Percentiles rank a stretch among this genome's conserved stretches.
Conservation (phyloP, 2,113 vertebrate species). For the Noctilio leporinus region DNA sequence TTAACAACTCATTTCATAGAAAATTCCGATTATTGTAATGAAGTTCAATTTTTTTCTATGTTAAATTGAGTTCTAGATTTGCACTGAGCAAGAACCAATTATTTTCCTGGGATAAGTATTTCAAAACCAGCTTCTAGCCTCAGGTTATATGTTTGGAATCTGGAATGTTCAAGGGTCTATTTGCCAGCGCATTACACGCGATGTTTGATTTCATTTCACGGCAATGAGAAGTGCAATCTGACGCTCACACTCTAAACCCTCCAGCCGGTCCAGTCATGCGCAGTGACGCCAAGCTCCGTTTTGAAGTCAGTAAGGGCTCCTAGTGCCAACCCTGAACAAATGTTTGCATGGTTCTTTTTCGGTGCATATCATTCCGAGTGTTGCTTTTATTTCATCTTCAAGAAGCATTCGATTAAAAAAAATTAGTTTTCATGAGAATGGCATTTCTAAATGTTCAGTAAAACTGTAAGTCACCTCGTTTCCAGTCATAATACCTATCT, state of each 20-base stretch:
- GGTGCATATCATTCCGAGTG: not conserved
- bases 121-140: not conserved
- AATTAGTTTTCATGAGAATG: not conserved
- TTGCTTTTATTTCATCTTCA: not conserved
- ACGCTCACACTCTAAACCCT: not conserved
- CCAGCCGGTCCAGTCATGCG: not conserved
- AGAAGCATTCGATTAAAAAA: constrained; percentile 15
- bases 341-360: not conserved
- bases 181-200: not conserved
- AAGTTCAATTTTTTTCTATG: not conserved
- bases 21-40: not conserved
- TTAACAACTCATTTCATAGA: not conserved
- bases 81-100: not conserved
- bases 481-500: not conserved
- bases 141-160: not conserved
- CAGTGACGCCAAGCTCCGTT: not conserved
- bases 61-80: not conserved
- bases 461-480: not conserved
- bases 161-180: not conserved
- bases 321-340: not conserved
- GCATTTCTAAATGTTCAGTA: not conserved
- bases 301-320: not conserved
- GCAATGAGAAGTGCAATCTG: not conserved
- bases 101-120: not conserved
- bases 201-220: not conserved